Evolutionary conservation across 2,797 vertebrate species (phyloP).

Genomic region (Oryzias sinensis): DNA sequence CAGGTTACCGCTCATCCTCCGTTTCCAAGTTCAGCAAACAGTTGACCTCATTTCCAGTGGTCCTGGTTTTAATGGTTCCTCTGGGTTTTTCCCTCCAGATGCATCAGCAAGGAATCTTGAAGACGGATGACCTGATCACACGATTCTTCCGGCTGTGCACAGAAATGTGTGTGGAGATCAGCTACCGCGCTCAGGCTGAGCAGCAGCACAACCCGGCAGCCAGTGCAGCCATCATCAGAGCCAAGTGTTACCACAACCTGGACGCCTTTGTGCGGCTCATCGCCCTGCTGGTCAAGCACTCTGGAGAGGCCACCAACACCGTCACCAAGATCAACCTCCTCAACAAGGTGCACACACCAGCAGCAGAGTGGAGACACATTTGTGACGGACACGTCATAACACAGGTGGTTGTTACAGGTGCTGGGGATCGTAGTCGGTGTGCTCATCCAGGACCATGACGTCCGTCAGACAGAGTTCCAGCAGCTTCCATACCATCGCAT

Average conservation of each 20-base stretch:
- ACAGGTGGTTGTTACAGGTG: constrained; percentile 74
- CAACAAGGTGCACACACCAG: constrained; percentile 85
- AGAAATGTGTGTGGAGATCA: constrained; percentile 99
- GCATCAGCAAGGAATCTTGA: constrained; percentile 98
- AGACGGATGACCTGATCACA: constrained; percentile 98
- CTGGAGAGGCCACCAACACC: constrained; percentile 97
- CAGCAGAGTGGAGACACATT: too few species aligned
- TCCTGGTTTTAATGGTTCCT: neutral
- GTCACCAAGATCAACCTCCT: constrained; percentile 99
- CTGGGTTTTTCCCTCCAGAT: constrained; percentile 75
- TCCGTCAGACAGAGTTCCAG: constrained; percentile 97
- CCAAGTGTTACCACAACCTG: constrained; percentile 98
- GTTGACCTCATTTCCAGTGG: too few species aligned
- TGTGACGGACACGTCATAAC: too few species aligned
- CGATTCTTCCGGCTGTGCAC: constrained; percentile 99
- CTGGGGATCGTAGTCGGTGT: constrained; percentile 98
- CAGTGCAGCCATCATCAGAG: constrained; percentile 96
- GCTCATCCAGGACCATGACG: constrained; percentile 96
- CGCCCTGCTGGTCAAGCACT: constrained; percentile 96
- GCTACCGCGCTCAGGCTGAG: constrained; percentile 95
- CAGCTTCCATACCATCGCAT: constrained; percentile 98
- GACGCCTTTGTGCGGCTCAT: constrained; percentile 97
- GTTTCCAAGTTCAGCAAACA: neutral
- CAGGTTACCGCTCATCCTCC: constrained; percentile 79
- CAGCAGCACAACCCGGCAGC: constrained; percentile 98